These are phyloP conservation scores for Paramormyrops kingsleyae DNA, from an alignment of 2,113 vertebrate species.

Conservation along the genomic window DNA sequence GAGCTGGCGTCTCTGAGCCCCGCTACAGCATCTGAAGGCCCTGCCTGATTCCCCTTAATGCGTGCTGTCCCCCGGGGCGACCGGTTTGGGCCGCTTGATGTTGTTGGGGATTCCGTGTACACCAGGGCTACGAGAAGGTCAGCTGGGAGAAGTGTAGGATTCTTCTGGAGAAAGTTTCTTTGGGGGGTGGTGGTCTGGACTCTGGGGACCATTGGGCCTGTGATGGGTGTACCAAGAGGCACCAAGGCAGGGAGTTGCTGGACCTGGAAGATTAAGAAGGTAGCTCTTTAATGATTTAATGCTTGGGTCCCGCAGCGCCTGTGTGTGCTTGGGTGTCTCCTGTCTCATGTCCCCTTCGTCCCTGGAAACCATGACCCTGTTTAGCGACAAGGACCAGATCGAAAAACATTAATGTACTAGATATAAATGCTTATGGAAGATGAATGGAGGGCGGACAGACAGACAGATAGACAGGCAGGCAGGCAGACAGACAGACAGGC, in stretches of 20 bases:
- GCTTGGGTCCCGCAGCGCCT: no score
- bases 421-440: background rate
- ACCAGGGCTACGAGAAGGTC: conserved; percentile 59
- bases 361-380: background rate
- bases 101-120: conserved; percentile 65
- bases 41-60: conserved; percentile 64
- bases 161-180: background rate
- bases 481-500: no score
- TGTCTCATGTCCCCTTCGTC: background rate
- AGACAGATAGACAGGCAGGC: background rate
- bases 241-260: background rate
- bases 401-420: background rate
- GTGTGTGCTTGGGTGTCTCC: background rate
- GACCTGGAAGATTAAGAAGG: background rate
- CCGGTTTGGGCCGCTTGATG: conserved; percentile 62
- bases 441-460: background rate
- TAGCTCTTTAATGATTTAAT: background rate
- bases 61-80: conserved; percentile 66
- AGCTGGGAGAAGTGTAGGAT: conserved; percentile 36
- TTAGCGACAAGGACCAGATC: background rate
- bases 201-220: background rate
- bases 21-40: conserved; percentile 55
- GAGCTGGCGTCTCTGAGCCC: conserved; percentile 58
- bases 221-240: background rate
- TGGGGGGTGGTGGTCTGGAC: background rate